Evolutionary conservation across 2,113 vertebrate species (phyloP).

Genomic region (Melanocharis versteri): DNA sequence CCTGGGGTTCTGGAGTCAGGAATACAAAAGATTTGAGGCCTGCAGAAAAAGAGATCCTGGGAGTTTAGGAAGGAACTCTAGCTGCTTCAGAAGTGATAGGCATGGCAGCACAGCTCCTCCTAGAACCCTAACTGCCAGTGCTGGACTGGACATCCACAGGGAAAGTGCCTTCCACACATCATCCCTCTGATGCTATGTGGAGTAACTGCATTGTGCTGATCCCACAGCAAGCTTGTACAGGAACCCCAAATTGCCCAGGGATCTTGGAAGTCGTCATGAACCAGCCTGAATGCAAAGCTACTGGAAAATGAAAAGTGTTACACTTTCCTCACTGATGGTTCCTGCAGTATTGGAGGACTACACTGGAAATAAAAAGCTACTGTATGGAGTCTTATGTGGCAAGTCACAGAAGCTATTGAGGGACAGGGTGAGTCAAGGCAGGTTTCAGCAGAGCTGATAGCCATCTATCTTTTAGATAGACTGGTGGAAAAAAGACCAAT

Average conservation of each 20-base stretch:
- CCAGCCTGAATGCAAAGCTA: neutral
- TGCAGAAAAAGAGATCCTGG: neutral
- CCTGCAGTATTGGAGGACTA: neutral
- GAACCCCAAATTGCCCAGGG: no score
- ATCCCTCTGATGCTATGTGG: neutral
- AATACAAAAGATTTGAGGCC: neutral
- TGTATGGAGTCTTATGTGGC: no score
- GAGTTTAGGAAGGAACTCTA: neutral
- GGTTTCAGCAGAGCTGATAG: neutral
- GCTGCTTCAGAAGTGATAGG: neutral
- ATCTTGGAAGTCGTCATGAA: neutral
- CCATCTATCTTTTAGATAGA: neutral
- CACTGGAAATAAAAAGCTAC: neutral
- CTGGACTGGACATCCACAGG: no score
- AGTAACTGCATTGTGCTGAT: neutral
- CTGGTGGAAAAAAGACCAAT: neutral
- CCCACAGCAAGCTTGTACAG: neutral
- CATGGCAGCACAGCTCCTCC: neutral
- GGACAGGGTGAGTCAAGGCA: neutral
- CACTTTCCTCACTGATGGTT: neutral
- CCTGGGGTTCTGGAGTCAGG: neutral
- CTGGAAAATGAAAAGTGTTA: neutral
- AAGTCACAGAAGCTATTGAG: neutral
- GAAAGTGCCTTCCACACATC: neutral
- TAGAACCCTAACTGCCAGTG: neutral